Conservation (phyloP, 2,113 vertebrate genomes). For the Atlantisia rogersi region DNA sequence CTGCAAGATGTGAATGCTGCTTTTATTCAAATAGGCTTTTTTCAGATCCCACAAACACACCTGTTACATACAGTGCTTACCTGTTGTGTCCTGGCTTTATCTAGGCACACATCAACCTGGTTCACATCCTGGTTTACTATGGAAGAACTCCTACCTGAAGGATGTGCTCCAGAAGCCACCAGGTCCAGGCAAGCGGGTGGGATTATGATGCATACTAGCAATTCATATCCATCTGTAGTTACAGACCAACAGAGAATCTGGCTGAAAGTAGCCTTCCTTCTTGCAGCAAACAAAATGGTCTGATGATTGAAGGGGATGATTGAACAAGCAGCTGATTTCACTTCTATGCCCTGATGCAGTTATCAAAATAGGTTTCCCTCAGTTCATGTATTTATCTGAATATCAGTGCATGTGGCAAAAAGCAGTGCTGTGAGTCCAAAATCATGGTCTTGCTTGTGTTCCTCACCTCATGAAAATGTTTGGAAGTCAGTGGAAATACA, state of each 20-base stretch:
- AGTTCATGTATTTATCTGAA: not conserved
- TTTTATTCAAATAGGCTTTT: not conserved
- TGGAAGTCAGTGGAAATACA: not conserved
- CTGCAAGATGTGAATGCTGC: not conserved
- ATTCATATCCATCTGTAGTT: not conserved
- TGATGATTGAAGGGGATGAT: not conserved
- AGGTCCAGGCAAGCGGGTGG: not conserved
- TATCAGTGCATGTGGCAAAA: not conserved
- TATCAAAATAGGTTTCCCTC: not conserved
- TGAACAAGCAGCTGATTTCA: not conserved
- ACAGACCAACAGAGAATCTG: not conserved
- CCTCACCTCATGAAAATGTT: not conserved
- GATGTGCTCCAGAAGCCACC: not conserved
- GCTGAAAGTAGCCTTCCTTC: not conserved
- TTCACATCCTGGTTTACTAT: not conserved
- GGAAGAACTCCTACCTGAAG: not conserved
- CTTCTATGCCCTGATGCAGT: not conserved
- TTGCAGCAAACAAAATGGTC: not conserved
- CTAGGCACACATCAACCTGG: not conserved
- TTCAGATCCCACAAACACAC: not conserved
- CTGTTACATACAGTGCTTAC: not conserved
- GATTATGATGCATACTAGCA: not conserved
- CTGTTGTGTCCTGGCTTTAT: not conserved
- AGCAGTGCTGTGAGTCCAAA: fast-evolving
- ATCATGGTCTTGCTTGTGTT: not conserved